A percentile compares a stretch with the other conserved stretches of the same genome.
Evolutionary conservation across 2,888 invertebrate species (phyloP).

Genomic region (Cyaniris semiargus): DNA sequence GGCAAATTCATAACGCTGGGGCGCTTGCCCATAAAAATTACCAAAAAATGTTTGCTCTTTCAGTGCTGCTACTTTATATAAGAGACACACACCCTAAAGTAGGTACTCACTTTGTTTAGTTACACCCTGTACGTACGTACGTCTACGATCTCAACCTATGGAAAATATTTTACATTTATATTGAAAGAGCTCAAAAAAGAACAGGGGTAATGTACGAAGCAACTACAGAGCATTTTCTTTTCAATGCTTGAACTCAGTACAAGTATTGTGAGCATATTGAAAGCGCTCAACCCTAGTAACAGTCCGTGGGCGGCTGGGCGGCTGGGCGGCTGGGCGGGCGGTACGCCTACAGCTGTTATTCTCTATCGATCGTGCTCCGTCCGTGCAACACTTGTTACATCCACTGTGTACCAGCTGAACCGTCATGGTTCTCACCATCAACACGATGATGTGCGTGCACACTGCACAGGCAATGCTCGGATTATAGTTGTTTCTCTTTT

Average conservation of each 20-base stretch:
- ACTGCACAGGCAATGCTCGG: no score
- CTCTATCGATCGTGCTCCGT: slow-evolving; percentile 53
- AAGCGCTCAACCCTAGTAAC: slow-evolving; percentile 33
- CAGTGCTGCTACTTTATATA: no score
- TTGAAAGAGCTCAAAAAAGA: neutral
- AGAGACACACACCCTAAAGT: no score
- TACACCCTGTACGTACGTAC: neutral
- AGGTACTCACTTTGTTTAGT: neutral
- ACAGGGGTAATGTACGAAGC: neutral
- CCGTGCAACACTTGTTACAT: slow-evolving; percentile 73
- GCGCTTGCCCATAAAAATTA: no score
- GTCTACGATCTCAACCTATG: neutral
- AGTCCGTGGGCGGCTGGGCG: slow-evolving; percentile 38
- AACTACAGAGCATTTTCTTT: neutral
- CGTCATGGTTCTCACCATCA: neutral
- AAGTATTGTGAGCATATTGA: neutral
- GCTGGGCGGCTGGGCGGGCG: slow-evolving; percentile 38
- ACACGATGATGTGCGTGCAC: neutral
- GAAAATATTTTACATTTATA: neutral
- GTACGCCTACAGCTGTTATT: slow-evolving; percentile 40
- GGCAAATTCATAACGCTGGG: no score
- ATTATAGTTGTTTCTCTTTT: no score
- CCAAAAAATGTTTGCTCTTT: no score
- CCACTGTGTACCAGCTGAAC: slow-evolving; percentile 35
- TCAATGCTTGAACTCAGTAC: neutral